Evolutionary conservation across 2,888 invertebrate genomes (phyloP), one percentile per base, ranked within the genome.

Genomic region (Hypomecis atomaria): DNA sequence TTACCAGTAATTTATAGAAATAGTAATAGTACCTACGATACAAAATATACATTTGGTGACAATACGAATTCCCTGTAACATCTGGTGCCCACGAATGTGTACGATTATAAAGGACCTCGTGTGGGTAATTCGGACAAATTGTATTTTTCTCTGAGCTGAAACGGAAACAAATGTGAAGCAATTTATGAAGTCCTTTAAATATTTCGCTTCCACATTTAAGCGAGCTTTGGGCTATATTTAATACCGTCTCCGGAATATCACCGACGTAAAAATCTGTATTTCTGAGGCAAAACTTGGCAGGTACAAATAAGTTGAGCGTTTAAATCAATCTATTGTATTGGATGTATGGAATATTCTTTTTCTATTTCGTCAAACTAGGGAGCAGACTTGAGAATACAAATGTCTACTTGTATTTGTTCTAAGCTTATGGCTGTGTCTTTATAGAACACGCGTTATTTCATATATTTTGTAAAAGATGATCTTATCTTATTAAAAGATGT

Each of bases 81-180:
- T 71, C 66, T 73, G 67, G 57, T 52, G 54, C 57, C 53, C 60
- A 62, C 64, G 63, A 69, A 70, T 66, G 67, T 65, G 61, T 38
- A 66, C 66, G 69, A 65, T 70, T 69, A 73, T 64, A 54, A 65
- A 66, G 33, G 48, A 38, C 59, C 47, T 59, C 59, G 64, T 57
- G 67, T 63, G 69, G 55, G 67, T 74, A 74, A 78, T 78, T 72
- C 72, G 59, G 61, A 70, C 70, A 73, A 76, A 78, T 73, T 64
- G 65, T 67, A 62, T 62, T 70, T 70, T 56, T 71, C 52, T 58
- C 62, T 53, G 67, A 66, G 65, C 59, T 42, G 62, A 67, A 66
- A 66, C 69, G 55, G 65, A 55, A 68, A 65, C 57, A 62, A 58
- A 62, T 67, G 58, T 38, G 48, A 23, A 45, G 59, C 55, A 57